Base-by-base conservation (phyloP, 2,113 vertebrate genomes). In the Tetraodon nigroviridis region DNA sequence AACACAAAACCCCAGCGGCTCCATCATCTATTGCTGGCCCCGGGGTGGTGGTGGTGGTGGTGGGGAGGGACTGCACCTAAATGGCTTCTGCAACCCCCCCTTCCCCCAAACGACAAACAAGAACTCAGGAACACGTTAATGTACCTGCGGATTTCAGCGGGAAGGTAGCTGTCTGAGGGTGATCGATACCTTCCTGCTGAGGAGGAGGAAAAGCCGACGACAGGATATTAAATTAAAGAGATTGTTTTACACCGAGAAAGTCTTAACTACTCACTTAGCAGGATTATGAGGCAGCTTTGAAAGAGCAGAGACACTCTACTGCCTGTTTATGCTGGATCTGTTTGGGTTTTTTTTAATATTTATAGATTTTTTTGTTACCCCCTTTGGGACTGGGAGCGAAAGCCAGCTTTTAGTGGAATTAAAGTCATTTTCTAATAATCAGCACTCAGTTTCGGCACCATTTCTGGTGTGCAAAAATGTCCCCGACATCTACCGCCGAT, bases 141-240 rank as follows among this genome's bases (percentile, higher is more conserved):
- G 45, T 56, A 55, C 48, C 19, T 10, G 7, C 59, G 2, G 61
- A 56, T 76, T 44, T 17, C 1, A 10, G 19, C 21, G 32, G 22
- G 42, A 67, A 71, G 7, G 54, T 29, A 55, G 61, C 55, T 44
- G 56, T 52, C 49, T 21, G 45, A 50, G 52, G 24, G 6, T 58
- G 61, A 84, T 83, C 84, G 47, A 80, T 78, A 81, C 67, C 78
- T 76, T 79, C 72, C 72, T 82, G 81, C 81, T 82, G 79, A 82
- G 73, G 67, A 73, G 47, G 67, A 76, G 67, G 69, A 75, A 83
- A 80, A 76, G 53, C 63, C 61, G 68, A 84, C 77, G 77, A 75
- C 75, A 69, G 73, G 65, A 75, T 82, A 79, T 85, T 80, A 75
- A 75, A 83, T 80, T 87, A 79, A 78, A 77, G 71, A 76, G 78